Conservation (phyloP, 2,113 vertebrate genomes). For the Bos indicus region DNA sequence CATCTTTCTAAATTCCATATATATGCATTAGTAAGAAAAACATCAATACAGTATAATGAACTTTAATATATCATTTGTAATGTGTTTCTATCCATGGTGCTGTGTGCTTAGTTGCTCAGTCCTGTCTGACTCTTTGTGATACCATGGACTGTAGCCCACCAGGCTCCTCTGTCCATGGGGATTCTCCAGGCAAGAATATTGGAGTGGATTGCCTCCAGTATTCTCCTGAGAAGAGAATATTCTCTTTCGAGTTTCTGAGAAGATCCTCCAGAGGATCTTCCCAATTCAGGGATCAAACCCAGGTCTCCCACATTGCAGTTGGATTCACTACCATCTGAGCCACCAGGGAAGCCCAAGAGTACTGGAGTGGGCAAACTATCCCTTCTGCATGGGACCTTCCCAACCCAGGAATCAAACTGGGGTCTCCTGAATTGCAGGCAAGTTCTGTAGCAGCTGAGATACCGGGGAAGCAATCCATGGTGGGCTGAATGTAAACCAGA, state of each 20-base stretch:
- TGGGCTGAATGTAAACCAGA: background rate
- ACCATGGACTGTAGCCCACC: background rate
- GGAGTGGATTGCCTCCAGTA: background rate
- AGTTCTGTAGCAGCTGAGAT: background rate
- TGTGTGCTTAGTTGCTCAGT: background rate
- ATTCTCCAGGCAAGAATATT: background rate
- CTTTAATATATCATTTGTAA: background rate
- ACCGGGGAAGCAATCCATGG: background rate
- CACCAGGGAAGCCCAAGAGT: background rate
- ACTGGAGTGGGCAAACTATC: background rate
- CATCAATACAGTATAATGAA: background rate
- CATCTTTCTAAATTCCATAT: too few species aligned
- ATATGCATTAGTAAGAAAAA: too few species aligned
- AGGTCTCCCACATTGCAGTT: background rate
- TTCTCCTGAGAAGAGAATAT: background rate
- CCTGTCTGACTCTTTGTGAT: background rate
- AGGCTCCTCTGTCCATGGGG: background rate
- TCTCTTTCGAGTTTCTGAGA: background rate
- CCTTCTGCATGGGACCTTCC: background rate
- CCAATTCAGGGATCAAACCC: background rate
- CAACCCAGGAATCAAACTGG: background rate
- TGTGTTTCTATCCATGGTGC: background rate
- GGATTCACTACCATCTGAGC: background rate
- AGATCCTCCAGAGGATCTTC: background rate
- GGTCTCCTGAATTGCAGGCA: background rate